A percentile compares a stretch with the other conserved stretches of the same genome.
Evolutionary conservation across 2,888 invertebrate genomes (phyloP).

Genomic region (Hofmannophila pseudospretella): DNA sequence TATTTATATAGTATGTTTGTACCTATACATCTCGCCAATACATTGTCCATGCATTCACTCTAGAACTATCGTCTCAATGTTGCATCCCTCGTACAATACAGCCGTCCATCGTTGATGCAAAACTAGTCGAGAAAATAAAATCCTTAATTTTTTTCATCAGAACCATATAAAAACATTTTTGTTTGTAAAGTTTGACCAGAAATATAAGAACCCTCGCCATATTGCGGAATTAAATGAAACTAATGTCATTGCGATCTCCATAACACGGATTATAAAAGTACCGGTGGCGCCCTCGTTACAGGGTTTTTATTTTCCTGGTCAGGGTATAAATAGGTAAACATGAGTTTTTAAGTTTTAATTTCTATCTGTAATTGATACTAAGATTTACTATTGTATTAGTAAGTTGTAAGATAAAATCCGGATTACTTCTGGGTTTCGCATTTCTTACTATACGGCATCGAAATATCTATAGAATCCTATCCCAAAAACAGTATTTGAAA

Average conservation of each 20-base stretch:
- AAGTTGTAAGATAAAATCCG: background rate
- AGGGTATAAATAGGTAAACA: background rate
- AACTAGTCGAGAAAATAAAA: background rate
- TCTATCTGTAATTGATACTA: background rate
- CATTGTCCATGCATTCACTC: slow-evolving; percentile 23
- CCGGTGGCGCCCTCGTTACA: too few species aligned
- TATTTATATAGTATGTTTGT: slow-evolving; percentile 18
- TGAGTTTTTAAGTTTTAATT: background rate
- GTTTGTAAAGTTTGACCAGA: too few species aligned
- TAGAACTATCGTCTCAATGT: slow-evolving; percentile 25
- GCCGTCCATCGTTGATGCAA: background rate
- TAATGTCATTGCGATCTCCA: too few species aligned
- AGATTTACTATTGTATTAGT: background rate
- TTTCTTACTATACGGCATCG: background rate
- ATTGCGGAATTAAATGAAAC: too few species aligned
- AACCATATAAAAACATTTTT: too few species aligned
- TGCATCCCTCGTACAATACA: slow-evolving; percentile 20
- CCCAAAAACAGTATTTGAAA: background rate
- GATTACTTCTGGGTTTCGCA: background rate
- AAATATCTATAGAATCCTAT: background rate
- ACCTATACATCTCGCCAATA: slow-evolving; percentile 8
- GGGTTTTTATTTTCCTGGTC: too few species aligned
- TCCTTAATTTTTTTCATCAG: too few species aligned
- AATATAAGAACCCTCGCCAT: too few species aligned
- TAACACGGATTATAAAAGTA: too few species aligned